Evolutionary conservation across 2,888 invertebrate genomes (phyloP).

Genomic region (Horisme vitalbata): DNA sequence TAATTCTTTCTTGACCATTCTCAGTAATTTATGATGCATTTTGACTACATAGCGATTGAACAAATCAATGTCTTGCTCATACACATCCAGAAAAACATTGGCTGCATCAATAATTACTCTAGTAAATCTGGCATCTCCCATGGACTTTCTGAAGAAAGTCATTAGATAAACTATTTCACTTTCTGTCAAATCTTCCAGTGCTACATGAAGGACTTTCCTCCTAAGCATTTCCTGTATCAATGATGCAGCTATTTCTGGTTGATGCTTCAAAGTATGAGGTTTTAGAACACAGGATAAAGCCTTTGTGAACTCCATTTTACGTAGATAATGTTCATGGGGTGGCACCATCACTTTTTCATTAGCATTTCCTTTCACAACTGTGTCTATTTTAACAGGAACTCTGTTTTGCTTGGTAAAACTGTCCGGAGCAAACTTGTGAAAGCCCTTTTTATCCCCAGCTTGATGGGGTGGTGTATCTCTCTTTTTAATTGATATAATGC

Average conservation of each 20-base stretch:
- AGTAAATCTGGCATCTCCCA: constrained; percentile 89
- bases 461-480: constrained; percentile 83
- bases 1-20: constrained; percentile 86
- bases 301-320: constrained; percentile 91
- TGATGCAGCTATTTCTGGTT: constrained; percentile 90
- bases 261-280: constrained; percentile 50
- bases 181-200: constrained; percentile 88
- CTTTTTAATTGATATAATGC: constrained; percentile 93
- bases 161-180: constrained; percentile 86
- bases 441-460: constrained; percentile 57
- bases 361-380: constrained; percentile 46
- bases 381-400: constrained; percentile 9
- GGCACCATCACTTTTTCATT: constrained; percentile 49
- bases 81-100: constrained; percentile 89
- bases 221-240: constrained; percentile 94
- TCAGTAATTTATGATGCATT: constrained; percentile 83
- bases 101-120: constrained; percentile 88
- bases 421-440: constrained; percentile 81
- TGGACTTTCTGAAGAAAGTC: constrained; percentile 88
- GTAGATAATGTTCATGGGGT: constrained; percentile 87
- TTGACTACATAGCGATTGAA: constrained; percentile 84
- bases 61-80: constrained; percentile 84
- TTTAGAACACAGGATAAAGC: constrained; percentile 89
- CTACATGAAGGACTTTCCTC: constrained; percentile 89
- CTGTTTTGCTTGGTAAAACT: constrained; percentile 46